A percentile compares a stretch with the other conserved stretches of the same genome.
Conservation (phyloP, 2,888 invertebrate species). For the Priocnemis perturbator region DNA sequence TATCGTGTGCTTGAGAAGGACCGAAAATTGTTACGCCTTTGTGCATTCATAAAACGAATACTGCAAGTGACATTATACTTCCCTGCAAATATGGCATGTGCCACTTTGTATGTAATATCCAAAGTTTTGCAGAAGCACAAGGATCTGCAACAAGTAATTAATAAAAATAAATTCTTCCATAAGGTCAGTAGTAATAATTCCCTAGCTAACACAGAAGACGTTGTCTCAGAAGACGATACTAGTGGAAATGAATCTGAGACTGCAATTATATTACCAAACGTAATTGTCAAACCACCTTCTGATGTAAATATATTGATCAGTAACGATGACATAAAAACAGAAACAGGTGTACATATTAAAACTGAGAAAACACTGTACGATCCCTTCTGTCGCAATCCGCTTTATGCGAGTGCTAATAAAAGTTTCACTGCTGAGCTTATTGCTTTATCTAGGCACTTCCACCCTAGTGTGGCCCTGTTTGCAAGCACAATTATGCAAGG, state of each 20-base stretch:
- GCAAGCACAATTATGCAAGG: conserved; percentile 86
- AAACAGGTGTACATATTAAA: conserved; percentile 11
- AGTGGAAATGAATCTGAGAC: conserved; percentile 20
- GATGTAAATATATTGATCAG: conserved; percentile 1
- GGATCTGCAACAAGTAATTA: conserved; percentile 52
- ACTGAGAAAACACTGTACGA: conserved; percentile 77
- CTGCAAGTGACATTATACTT: conserved; percentile 85
- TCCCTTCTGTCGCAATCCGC: conserved; percentile 87
- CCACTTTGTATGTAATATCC: conserved; percentile 86
- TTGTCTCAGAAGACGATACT: conserved; percentile 13
- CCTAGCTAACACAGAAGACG: conserved; percentile 14
- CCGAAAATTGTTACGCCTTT: conserved; percentile 81
- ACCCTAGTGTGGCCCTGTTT: conserved; percentile 94
- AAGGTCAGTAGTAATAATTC: conserved; percentile 14
- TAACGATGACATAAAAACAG: conserved; percentile 18
- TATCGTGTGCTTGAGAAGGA: conserved; percentile 91
- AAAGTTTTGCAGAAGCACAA: conserved; percentile 75
- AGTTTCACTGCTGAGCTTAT: conserved; percentile 86
- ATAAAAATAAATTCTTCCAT: conserved; percentile 43
- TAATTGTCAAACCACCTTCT: conserved; percentile 33
- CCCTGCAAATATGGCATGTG: conserved; percentile 87
- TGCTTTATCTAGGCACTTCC: conserved; percentile 85
- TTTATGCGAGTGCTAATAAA: conserved; percentile 86
- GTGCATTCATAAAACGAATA: conserved; percentile 91
- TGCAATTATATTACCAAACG: conserved; percentile 56